Conservation (phyloP, 2,113 vertebrate species). For the Garra rufa region DNA sequence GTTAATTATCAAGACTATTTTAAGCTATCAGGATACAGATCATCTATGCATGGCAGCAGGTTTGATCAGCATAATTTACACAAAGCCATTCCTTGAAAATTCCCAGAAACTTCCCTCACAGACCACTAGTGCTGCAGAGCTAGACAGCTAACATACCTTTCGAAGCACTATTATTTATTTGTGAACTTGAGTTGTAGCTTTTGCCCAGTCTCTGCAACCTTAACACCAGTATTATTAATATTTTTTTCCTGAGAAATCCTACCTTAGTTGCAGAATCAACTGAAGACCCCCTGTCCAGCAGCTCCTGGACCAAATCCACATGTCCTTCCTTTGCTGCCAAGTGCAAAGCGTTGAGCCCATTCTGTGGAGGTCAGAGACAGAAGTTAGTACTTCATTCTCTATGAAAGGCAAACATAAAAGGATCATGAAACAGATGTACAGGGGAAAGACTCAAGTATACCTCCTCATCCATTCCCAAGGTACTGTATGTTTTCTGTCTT, state of each 20-base stretch:
- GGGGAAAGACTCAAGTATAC: conserved; percentile 26
- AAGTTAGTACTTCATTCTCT: conserved; percentile 17
- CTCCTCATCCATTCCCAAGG: conserved; percentile 47
- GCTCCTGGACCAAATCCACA: conserved; percentile 93
- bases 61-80: no score
- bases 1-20: not conserved
- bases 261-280: conserved; percentile 98
- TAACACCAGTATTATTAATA: not conserved
- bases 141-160: not conserved
- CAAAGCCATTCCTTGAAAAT: no score
- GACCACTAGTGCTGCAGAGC: not conserved
- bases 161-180: not conserved
- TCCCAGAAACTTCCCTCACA: not conserved
- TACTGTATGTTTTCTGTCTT: conserved; percentile 22
- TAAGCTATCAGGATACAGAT: not conserved
- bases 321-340: conserved; percentile 98
- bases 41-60: not conserved
- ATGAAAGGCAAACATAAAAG: not conserved
- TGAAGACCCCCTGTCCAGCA: conserved; percentile 88
- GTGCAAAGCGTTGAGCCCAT: conserved; percentile 97
- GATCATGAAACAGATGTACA: not conserved
- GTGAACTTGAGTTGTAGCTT: not conserved
- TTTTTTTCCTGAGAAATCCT: not conserved
- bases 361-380: conserved; percentile 74
- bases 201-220: conserved; percentile 28